Conservation (phyloP, 1,140 invertebrate genomes). For the Papilio glaucus region DNA sequence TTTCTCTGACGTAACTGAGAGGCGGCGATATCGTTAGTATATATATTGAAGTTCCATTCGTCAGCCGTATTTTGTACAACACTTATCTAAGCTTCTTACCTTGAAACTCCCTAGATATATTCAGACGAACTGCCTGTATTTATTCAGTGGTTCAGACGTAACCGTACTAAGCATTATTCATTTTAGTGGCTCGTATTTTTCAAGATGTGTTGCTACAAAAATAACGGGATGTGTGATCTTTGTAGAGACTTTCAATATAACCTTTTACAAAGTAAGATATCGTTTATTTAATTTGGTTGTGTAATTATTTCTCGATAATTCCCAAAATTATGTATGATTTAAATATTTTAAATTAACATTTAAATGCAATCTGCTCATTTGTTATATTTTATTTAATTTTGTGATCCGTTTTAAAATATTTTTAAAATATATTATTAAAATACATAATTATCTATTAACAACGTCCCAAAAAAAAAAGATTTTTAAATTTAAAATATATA, state of each 20-base stretch:
- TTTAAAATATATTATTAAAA: too few relatives aligned
- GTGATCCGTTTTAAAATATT: too few relatives aligned
- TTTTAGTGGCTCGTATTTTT: conserved; percentile 42
- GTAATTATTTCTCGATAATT: neutral
- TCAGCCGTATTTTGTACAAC: conserved; percentile 75
- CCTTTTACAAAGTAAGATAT: conserved; percentile 72
- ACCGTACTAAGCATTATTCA: conserved; percentile 44
- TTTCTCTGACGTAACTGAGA: conserved; percentile 81
- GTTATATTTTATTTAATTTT: too few relatives aligned
- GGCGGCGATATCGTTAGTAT: conserved; percentile 76
- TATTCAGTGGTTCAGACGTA: conserved; percentile 55
- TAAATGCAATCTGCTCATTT: too few relatives aligned
- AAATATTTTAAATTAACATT: too few relatives aligned
- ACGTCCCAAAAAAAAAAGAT: too few relatives aligned
- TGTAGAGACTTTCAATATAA: conserved; percentile 75
- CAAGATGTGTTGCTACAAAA: conserved; percentile 79
- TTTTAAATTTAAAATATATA: too few relatives aligned
- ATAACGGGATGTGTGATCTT: conserved; percentile 73
- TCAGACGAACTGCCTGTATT: conserved; percentile 56
- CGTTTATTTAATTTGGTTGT: conserved; percentile 19
- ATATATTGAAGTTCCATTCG: conserved; percentile 76
- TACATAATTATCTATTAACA: too few relatives aligned
- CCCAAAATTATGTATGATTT: too few relatives aligned
- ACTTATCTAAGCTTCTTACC: conserved; percentile 80
- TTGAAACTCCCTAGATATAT: conserved; percentile 74